Conservation (phyloP, 2,888 invertebrate genomes). For the Drosophila putrida region DNA sequence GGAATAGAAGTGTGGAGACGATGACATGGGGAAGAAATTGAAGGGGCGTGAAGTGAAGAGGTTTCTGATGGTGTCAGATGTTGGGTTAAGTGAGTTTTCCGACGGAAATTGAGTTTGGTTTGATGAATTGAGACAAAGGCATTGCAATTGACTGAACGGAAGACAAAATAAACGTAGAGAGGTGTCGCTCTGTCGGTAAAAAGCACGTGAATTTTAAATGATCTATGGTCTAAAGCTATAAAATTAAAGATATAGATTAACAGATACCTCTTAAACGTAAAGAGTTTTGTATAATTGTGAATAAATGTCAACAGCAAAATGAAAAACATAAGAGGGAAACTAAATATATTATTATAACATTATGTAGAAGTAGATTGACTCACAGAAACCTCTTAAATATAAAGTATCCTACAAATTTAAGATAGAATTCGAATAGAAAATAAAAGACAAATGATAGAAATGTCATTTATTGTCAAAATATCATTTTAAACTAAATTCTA, state of each 20-base stretch:
- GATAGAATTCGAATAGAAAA: not conserved
- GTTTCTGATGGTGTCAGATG: not conserved
- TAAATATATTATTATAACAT: too few species aligned
- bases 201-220: not conserved
- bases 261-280: too few species aligned
- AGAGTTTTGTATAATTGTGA: too few species aligned
- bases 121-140: constrained; percentile 29
- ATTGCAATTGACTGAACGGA: constrained; percentile 16
- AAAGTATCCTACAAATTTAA: not conserved
- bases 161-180: not conserved
- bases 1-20: not conserved
- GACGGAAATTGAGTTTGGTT: constrained; percentile 41
- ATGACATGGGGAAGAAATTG: not conserved
- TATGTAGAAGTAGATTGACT: too few species aligned
- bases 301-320: too few species aligned
- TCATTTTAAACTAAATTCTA: not conserved
- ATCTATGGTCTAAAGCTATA: not conserved
- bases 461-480: not conserved
- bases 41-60: not conserved
- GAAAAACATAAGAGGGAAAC: too few species aligned
- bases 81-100: constrained; percentile 37
- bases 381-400: not conserved
- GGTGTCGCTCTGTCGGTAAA: not conserved
- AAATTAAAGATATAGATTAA: not conserved
- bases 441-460: not conserved